Percentiles rank a stretch among this genome's conserved stretches.
Evolutionary conservation across 2,888 invertebrate genomes (phyloP).

Genomic region (Pseudococcus jackbeardsleyi): DNA sequence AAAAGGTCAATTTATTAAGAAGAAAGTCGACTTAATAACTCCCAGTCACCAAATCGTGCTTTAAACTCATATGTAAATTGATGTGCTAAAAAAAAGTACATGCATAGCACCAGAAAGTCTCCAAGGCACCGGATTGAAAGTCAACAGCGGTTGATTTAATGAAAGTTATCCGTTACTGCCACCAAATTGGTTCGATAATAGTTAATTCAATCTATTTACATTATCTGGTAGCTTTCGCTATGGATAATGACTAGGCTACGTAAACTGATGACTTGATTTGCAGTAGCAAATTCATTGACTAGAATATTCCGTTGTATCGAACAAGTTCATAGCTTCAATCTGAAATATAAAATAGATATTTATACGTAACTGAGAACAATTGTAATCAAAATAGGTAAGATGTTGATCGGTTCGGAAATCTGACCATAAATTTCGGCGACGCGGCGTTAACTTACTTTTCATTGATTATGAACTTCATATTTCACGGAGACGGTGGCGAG

Average conservation of each 20-base stretch:
- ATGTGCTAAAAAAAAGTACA: slow-evolving; percentile 10
- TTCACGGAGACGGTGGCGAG: background rate
- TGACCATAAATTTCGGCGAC: background rate
- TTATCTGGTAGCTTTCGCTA: slow-evolving; percentile 23
- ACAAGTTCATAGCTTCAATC: too few relatives aligned
- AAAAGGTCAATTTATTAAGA: background rate
- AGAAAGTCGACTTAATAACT: slow-evolving; percentile 25
- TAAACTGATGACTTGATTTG: background rate
- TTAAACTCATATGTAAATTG: background rate
- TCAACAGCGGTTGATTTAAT: background rate
- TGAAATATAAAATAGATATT: background rate
- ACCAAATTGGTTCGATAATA: slow-evolving; percentile 11
- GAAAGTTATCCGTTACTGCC: slow-evolving; percentile 53
- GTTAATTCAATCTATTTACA: slow-evolving; percentile 27
- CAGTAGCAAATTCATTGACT: background rate
- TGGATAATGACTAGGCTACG: slow-evolving; percentile 26
- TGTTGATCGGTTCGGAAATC: background rate
- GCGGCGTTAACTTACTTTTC: background rate
- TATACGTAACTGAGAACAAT: background rate
- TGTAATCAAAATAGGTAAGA: background rate
- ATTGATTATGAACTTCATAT: background rate
- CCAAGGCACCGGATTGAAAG: slow-evolving; percentile 26
- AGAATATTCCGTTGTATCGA: background rate
- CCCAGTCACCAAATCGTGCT: slow-evolving; percentile 13
- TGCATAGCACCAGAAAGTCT: slow-evolving; percentile 11